Conservation (phyloP, 2,888 invertebrate genomes). For the Phalangium opilio region DNA sequence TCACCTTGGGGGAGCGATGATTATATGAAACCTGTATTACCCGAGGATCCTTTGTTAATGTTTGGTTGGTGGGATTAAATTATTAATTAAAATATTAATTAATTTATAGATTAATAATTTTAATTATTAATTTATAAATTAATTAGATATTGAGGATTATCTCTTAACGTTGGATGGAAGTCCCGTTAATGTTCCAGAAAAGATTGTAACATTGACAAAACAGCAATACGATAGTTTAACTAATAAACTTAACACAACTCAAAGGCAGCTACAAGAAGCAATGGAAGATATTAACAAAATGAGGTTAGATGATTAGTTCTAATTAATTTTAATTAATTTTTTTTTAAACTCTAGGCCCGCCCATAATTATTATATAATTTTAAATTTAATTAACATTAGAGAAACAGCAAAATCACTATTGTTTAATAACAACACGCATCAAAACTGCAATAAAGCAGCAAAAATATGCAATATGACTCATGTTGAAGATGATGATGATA, state of each 20-base stretch:
- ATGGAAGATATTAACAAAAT: conserved; percentile 8
- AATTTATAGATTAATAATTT: background rate
- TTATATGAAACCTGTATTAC: conserved; percentile 54
- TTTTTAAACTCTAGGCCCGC: too few species aligned
- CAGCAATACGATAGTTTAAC: background rate
- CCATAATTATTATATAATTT: background rate
- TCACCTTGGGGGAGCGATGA: conserved; percentile 58
- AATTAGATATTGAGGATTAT: conserved; percentile 11
- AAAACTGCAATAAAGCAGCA: background rate
- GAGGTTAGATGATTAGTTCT: conserved; percentile 4
- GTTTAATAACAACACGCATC: background rate
- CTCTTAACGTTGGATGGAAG: background rate
- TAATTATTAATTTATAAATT: background rate
- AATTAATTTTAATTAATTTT: too few species aligned
- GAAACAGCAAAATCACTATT: background rate
- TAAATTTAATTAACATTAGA: background rate
- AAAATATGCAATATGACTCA: conserved; percentile 33
- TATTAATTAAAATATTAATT: too few species aligned
- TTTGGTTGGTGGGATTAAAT: too few species aligned
- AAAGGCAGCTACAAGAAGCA: conserved; percentile 4
- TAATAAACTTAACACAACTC: conserved; percentile 4
- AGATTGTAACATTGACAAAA: conserved; percentile 1
- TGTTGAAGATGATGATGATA: conserved; percentile 32
- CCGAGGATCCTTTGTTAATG: conserved; percentile 66
- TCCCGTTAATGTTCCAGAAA: conserved; percentile 1